phyloP scores from a whole-genome alignment of 2,113 vertebrate species.

The Geococcyx californianus region DNA sequence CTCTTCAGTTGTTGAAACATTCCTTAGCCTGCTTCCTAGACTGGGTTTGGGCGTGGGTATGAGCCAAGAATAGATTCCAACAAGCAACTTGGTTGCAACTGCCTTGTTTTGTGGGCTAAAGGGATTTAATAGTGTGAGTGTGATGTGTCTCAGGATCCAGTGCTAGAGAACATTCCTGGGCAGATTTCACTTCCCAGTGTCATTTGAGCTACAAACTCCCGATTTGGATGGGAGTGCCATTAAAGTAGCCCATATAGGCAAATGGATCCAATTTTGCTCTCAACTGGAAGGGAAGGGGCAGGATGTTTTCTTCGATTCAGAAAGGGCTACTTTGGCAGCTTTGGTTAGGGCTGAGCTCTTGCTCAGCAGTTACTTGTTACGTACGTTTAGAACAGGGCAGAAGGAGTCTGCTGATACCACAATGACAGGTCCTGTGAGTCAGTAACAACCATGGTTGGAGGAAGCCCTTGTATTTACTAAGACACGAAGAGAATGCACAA shows the following conservation, averaged over 20 bases:
- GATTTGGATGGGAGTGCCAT: background rate
- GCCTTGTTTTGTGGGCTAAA: background rate
- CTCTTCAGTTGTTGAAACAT: background rate
- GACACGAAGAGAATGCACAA: background rate
- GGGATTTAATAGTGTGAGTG: background rate
- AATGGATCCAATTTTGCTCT: background rate
- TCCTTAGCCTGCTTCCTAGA: background rate
- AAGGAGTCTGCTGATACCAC: background rate
- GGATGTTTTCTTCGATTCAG: background rate
- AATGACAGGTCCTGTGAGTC: accelerated
- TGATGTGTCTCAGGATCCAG: background rate
- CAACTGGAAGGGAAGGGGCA: background rate
- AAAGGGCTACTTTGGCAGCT: background rate
- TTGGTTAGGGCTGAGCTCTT: background rate
- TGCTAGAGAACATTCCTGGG: background rate
- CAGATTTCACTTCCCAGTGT: background rate
- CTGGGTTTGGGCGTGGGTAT: background rate
- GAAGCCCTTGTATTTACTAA: background rate
- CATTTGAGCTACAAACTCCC: background rate
- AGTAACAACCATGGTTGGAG: background rate
- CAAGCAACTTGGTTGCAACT: background rate
- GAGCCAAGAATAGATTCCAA: background rate
- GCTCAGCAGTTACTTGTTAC: background rate
- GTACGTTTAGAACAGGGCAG: background rate
- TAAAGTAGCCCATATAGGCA: background rate